A percentile compares a stretch with the other conserved stretches of the same genome.
Evolutionary conservation across 92 coral and sea anemone species (phyloP).

Genomic region (Phenganax marumi): DNA sequence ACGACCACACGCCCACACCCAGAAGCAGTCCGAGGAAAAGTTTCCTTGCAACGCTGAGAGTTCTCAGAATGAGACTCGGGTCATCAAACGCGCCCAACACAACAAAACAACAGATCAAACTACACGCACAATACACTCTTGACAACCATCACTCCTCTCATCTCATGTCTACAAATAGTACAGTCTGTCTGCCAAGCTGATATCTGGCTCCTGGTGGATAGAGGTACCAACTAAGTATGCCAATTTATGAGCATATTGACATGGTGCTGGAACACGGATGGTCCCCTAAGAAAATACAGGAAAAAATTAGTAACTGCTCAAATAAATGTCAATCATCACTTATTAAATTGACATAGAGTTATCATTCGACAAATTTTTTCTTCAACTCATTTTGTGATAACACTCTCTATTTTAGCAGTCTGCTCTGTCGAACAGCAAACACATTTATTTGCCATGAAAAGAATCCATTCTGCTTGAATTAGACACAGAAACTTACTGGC

Average conservation of each 20-base stretch:
- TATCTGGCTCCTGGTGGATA: constrained; percentile 68
- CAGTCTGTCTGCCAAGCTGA: constrained; percentile 76
- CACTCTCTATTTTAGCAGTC: background rate
- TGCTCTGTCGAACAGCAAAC: background rate
- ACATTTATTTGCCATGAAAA: background rate
- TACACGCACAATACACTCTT: background rate
- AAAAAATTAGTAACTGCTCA: background rate
- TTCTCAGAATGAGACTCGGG: no score
- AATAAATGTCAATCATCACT: background rate
- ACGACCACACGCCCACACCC: no score
- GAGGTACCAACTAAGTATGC: constrained; percentile 97
- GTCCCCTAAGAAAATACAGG: constrained; percentile 69
- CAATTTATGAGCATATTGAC: constrained; percentile 97
- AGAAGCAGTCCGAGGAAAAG: no score
- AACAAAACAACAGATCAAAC: background rate
- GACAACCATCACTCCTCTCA: background rate
- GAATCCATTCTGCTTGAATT: background rate
- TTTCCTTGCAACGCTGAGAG: no score
- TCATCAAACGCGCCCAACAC: background rate
- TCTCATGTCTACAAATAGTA: constrained; percentile 64
- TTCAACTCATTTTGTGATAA: background rate
- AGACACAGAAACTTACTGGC: constrained; percentile 71
- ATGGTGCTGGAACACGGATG: constrained; percentile 97
- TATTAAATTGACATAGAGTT: background rate
- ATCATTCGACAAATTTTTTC: background rate